These are phyloP conservation scores for Hypotaenidia okinawae DNA, from an alignment of 2,797 vertebrate species.

Conservation along the genomic window DNA sequence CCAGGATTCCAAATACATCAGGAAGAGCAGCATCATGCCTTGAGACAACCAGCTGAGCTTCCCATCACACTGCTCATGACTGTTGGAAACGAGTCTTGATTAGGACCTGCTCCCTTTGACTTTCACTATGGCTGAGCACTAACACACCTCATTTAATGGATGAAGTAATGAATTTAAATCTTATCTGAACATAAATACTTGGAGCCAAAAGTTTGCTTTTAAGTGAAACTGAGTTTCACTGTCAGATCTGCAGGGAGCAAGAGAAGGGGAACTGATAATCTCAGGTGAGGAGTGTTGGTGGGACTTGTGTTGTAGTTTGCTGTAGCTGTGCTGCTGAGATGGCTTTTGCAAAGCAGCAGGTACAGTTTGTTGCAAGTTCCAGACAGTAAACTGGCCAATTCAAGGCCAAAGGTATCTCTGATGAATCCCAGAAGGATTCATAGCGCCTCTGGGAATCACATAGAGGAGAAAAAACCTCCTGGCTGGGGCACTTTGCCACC, in stretches of 20 bases:
- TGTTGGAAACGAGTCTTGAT: not conserved
- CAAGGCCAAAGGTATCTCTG: too few relatives aligned
- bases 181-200: not conserved
- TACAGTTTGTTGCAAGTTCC: too few relatives aligned
- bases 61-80: not conserved
- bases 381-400: too few relatives aligned
- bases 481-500: too few relatives aligned
- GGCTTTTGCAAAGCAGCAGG: too few relatives aligned
- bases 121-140: not conserved
- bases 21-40: not conserved
- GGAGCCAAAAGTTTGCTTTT: not conserved
- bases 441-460: too few relatives aligned
- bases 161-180: not conserved
- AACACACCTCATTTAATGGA: not conserved
- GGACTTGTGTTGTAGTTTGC: too few relatives aligned
- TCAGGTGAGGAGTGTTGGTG: not conserved
- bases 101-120: not conserved
- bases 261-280: not conserved
- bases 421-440: too few relatives aligned
- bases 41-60: rapidly evolving
- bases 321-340: too few relatives aligned
- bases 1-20: not conserved
- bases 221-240: not conserved
- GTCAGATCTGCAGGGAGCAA: not conserved
- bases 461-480: too few relatives aligned